These are phyloP conservation scores for Littorina saxatilis DNA, from an alignment of 1,140 invertebrate genomes.

Conservation along the genomic window DNA sequence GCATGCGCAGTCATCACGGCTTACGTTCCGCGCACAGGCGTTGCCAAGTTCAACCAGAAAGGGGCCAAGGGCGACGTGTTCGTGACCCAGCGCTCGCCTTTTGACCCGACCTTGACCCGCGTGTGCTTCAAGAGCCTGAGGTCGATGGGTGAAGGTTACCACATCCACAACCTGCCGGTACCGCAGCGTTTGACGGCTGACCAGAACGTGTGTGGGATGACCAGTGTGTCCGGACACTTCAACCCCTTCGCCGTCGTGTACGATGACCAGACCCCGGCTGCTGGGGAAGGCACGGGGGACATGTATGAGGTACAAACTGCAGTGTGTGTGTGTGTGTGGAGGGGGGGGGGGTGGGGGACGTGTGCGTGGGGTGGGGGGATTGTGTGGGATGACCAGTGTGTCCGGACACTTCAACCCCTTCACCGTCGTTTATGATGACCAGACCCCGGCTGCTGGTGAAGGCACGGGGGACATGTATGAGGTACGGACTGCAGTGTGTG, in stretches of 20 bases:
- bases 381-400: conserved; percentile 88
- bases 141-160: conserved; percentile 75
- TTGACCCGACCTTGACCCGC: conserved; percentile 88
- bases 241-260: conserved; percentile 77
- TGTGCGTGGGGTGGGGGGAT: too few relatives aligned
- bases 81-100: conserved; percentile 88
- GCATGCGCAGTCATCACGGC: conserved; percentile 86
- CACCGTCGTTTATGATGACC: conserved; percentile 56
- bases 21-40: conserved; percentile 69
- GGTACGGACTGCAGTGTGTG: too few relatives aligned
- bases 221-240: conserved; percentile 82
- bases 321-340: conserved; percentile 72
- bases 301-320: conserved; percentile 85
- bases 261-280: conserved; percentile 29
- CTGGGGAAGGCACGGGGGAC: conserved; percentile 80
- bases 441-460: conserved; percentile 75
- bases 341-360: too few relatives aligned
- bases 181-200: conserved; percentile 81
- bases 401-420: conserved; percentile 81
- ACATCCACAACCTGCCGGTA: conserved; percentile 78
- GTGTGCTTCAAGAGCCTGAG: conserved; percentile 83
- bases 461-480: conserved; percentile 80
- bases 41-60: conserved; percentile 85
- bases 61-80: conserved; percentile 89
- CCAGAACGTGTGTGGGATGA: conserved; percentile 87